Evolutionary conservation across 2,888 invertebrate genomes (phyloP), one percentile per base, ranked within the genome.

Genomic region (Sinhomidia bicolor): DNA sequence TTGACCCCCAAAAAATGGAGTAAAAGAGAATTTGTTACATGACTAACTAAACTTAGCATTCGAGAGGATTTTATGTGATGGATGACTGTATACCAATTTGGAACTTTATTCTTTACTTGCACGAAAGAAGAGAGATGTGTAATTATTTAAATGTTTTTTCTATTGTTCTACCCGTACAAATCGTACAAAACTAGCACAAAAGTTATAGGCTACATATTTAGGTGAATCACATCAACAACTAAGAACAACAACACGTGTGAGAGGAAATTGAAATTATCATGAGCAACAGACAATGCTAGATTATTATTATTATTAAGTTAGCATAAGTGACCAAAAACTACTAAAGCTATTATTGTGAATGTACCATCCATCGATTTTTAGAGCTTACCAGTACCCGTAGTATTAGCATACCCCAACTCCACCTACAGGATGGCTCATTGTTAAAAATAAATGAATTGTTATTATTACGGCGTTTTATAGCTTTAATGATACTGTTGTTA

Each of bases 221-320:
- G n/a, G n/a, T n/a, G n/a, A n/a, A n/a, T n/a, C n/a, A n/a, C 20
- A 47, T 54, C 17, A 7, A 54, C n/a, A 54, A 17, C 23, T 23
- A 23, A 10, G 23, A 23, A 60, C 20, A 65, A 65, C 32, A n/a
- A 65, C 9, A 65, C 65, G 20, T 60, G 29, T 5, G n/a, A n/a
- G n/a, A 44, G 12, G 12, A 2, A 44, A n/a, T 14, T 20, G 71
- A 71, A 71, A 71, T 74, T 74, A 74, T 74, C n/a, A 23, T 26
- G 23, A 26, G 47, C 71, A 44, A 47, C 17, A 10, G 74, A 74
- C 74, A 74, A 74, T 74, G 74, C 14, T 44, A 60, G 60, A 26
- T 60, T 60, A 60, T 60, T 6, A 1, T 17, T 17, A 14, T 41
- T 41, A n/a, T n/a, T n/a, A n/a, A n/a, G n/a, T n/a, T n/a, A n/a